A percentile compares a stretch with the other conserved stretches of the same genome.
phyloP scores from a whole-genome alignment of 2,113 vertebrate genomes.

The Thunnus thynnus region DNA sequence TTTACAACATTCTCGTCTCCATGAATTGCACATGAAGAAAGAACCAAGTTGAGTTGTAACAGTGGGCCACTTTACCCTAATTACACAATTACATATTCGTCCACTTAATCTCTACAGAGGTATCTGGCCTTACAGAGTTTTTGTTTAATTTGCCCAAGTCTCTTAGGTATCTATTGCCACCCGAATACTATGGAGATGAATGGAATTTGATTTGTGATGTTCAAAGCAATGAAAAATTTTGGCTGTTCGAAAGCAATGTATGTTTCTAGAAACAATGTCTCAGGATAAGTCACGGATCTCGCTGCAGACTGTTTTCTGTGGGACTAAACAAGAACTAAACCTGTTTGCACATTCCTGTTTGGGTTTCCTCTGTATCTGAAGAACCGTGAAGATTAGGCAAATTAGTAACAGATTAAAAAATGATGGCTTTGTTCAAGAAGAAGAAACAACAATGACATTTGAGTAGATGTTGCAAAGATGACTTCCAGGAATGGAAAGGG shows the following conservation, averaged over 20 bases:
- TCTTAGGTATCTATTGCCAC: too few relatives aligned
- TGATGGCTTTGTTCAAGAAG: not conserved
- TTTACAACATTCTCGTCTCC: not conserved
- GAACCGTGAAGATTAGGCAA: not conserved
- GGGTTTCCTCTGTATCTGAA: not conserved
- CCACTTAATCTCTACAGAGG: too few relatives aligned
- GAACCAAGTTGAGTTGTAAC: not conserved
- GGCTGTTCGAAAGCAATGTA: not conserved
- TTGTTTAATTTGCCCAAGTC: too few relatives aligned
- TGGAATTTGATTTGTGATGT: not conserved
- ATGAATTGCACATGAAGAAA: not conserved
- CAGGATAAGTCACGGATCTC: too few relatives aligned
- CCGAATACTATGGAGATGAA: not conserved
- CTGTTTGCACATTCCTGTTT: not conserved
- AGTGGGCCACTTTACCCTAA: too few relatives aligned
- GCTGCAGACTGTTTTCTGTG: not conserved
- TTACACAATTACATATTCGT: too few relatives aligned
- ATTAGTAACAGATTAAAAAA: not conserved
- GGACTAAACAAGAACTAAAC: not conserved
- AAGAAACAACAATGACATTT: not conserved
- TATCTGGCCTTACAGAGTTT: too few relatives aligned
- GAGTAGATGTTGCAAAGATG: too few relatives aligned
- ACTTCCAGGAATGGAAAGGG: too few relatives aligned
- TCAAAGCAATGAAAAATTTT: not conserved
- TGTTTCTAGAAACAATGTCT: too few relatives aligned